Base-by-base conservation (phyloP, 2,888 invertebrate species). In the Lasioglossum leucozonium region DNA sequence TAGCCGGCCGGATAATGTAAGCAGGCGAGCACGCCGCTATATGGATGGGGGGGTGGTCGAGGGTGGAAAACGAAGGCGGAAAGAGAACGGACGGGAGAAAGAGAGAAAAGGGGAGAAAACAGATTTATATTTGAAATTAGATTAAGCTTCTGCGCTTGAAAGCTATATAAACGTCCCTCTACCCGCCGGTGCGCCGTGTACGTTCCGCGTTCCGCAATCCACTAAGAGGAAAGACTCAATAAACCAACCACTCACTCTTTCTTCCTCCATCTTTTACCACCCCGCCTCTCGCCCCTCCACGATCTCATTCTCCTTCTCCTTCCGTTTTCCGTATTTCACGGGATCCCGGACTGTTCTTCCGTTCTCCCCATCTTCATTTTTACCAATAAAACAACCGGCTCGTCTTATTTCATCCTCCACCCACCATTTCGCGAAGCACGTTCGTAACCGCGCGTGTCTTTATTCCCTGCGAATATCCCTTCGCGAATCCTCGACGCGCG, bases 81-180 rank as follows among this genome's bases (percentile, higher is more conserved):
- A 79, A 85, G 83, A 87, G 87, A 81, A 78, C 13, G 87, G 85
- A 75, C 79, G 58, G 77, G 76, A 78, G 77, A 77, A 79, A 82
- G 86, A 88, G 79, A 86, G 87, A 65, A 80, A 76, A 87, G 89
- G 90, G 91, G 92, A 93, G 92, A 93, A 92, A 94, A 94, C 94
- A 94, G 94, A 94, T 94, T 94, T 94, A 94, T 94, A 94, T 94
- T 94, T 94, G 94, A 94, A 95, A 94, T 94, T 95, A 94, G 94
- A 95, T 95, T 94, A 95, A 95, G 94, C 94, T 94, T 92, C 94
- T 95, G 94, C 94, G 93, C 94, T 94, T 95, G 94, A 95, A 94
- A 94, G 94, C 94, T 94, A 94, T 94, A 94, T 94, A 94, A 95
- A 94, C 94, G 94, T 92, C 93, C 93, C 92, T 91, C 88, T 83